Evolutionary conservation across 2,797 vertebrate genomes (phyloP).

Genomic region (Xyrichtys novacula): DNA sequence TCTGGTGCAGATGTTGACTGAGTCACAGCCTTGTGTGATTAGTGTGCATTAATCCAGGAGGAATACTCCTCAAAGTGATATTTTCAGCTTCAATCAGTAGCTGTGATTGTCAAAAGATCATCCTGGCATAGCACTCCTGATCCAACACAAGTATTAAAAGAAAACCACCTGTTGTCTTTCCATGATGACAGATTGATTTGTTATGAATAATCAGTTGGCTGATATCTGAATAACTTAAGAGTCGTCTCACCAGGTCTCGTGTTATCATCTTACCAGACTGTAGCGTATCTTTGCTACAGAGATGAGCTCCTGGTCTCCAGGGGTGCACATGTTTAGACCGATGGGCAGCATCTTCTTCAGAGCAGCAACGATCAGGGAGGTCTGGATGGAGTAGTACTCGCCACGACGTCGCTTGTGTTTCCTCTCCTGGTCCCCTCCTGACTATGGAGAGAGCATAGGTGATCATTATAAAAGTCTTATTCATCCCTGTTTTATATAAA

Average conservation of each 20-base stretch:
- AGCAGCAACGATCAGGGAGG: conserved; percentile 95
- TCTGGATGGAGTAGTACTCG: conserved; percentile 97
- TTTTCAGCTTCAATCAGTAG: not conserved
- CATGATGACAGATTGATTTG: not conserved
- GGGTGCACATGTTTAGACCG: conserved; percentile 98
- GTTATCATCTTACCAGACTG: conserved; percentile 85
- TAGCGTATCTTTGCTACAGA: conserved; percentile 95
- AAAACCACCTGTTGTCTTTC: not conserved
- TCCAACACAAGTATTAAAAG: not conserved
- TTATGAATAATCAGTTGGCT: not conserved
- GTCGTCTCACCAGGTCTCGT: not conserved
- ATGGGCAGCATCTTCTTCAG: conserved; percentile 99
- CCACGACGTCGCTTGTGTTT: conserved; percentile 94
- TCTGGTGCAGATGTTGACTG: too few relatives aligned
- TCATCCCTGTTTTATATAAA: too few relatives aligned
- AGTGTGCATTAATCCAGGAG: too few relatives aligned
- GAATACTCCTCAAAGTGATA: not conserved
- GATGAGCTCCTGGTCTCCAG: conserved; percentile 98
- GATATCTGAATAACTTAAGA: not conserved
- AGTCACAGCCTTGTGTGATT: too few relatives aligned
- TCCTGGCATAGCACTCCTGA: not conserved
- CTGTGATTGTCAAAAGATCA: not conserved
- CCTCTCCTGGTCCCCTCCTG: conserved; percentile 96
- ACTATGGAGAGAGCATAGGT: conserved; percentile 76
- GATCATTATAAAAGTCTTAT: too few relatives aligned